Percentiles rank a stretch among this genome's conserved stretches.
Conservation (phyloP, 2,113 vertebrate species). For the Gymnobelideus leadbeateri region DNA sequence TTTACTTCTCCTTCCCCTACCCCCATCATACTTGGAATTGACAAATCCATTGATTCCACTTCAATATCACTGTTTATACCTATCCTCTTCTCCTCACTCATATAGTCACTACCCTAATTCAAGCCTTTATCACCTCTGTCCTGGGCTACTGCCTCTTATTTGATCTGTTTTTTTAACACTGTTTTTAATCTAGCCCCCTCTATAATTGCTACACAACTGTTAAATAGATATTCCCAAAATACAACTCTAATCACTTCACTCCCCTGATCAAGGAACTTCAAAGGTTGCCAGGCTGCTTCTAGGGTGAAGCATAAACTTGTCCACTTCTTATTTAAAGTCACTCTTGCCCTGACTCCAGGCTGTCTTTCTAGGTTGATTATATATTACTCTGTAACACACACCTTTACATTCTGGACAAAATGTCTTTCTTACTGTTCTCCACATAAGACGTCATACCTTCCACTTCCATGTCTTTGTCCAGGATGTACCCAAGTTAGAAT, state of each 20-base stretch:
- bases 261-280: neutral
- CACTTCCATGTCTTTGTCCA: neutral
- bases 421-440: neutral
- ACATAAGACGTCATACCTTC: neutral
- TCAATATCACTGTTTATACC: neutral
- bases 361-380: neutral
- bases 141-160: neutral
- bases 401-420: neutral
- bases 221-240: neutral
- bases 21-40: neutral
- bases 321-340: neutral
- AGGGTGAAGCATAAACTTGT: neutral
- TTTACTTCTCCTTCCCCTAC: neutral
- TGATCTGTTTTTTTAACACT: no score
- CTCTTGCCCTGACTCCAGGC: neutral
- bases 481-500: neutral
- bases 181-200: neutral
- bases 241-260: neutral
- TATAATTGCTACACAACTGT: neutral
- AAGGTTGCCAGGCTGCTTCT: neutral
- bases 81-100: neutral
- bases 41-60: neutral
- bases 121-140: neutral
- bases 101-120: neutral
- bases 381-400: neutral